These are phyloP conservation scores for Distichodus sexfasciatus DNA, from an alignment of 2,797 vertebrate genomes.

Conservation along the genomic window DNA sequence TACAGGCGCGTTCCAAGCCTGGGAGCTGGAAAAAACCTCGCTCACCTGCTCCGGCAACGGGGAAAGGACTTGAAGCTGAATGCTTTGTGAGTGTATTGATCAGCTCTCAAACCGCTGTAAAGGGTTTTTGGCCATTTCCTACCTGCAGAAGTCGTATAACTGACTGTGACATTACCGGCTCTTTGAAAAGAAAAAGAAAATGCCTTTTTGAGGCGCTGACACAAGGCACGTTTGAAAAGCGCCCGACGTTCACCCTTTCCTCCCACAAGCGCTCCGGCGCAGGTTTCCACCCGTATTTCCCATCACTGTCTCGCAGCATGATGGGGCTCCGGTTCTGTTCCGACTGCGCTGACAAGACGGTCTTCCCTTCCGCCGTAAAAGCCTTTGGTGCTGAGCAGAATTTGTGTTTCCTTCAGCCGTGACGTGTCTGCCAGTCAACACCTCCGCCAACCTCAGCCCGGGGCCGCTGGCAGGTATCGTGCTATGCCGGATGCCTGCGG, in stretches of 20 bases:
- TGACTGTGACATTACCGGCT: constrained; percentile 8
- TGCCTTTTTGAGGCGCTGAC: constrained; percentile 11
- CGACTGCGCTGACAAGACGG: constrained; percentile 52
- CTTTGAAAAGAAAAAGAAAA: constrained; percentile 15
- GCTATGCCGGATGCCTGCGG: not conserved
- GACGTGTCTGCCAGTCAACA: not conserved
- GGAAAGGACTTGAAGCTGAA: not conserved
- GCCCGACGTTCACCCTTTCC: constrained; percentile 2
- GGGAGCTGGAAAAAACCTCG: constrained; percentile 7
- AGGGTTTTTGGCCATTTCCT: constrained; percentile 9
- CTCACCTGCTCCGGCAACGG: not conserved
- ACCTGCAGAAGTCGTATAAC: constrained; percentile 16
- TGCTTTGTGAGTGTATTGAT: constrained; percentile 12
- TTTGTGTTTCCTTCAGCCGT: constrained; percentile 15
- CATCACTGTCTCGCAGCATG: constrained; percentile 19
- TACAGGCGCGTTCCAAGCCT: not conserved
- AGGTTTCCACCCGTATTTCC: constrained; percentile 15
- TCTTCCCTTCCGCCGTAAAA: constrained; percentile 40
- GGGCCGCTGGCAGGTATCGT: not conserved
- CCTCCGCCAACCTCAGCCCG: not conserved
- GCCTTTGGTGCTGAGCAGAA: constrained; percentile 5
- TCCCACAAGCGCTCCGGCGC: constrained; percentile 1
- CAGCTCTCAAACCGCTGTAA: not conserved
- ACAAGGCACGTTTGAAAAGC: constrained; percentile 8
- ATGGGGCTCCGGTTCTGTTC: constrained; percentile 1